Evolutionary conservation across 1,140 invertebrate species (phyloP), one percentile per base, ranked within the genome.

Genomic region (Panagrolaimus sp.): DNA sequence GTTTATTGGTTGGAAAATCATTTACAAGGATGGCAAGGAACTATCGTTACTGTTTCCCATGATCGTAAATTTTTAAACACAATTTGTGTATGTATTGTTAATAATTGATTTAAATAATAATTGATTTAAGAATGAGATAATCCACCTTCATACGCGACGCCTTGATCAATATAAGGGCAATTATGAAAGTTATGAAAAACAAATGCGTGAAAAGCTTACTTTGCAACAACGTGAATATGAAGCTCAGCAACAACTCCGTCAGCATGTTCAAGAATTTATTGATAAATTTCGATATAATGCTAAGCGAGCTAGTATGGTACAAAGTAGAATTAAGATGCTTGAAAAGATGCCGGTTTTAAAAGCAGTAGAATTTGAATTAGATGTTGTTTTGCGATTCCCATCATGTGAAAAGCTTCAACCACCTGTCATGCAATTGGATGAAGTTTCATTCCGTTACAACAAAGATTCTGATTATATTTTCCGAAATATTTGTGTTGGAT

Each of bases 251-350:
- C 91, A 94, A 57, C 91, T 96, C 82, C 87, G 94, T 74, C 89
- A 91, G 42, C 96, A 98, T 85, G 92, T 96, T 71, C 95, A 98
- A 87, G 87, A 87, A 65, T 73, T 82, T 67, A 84, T 99, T 77
- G 96, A 98, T 85, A 90, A 91, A 69, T 99, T 99, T 86, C 87
- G 96, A 62, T 98, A 96, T 84, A 99, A 99, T 87, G 95, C 96
- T 5, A 99, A 98, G 85, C 87, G 96, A 77, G 96, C 96, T 38
- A 91, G 94, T 31, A 91, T 93, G 80, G 96, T 99, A 62, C 96
- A 99, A 86, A 95, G 92, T 79, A 96, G 96, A 88, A 92, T 99
- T 71, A 99, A 99, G 86, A 91, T 97, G 90, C 85, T 99, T 68
- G 96, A 99, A 75, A 95, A 93, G 88, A 84, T 99, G 74, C 95